Conservation (phyloP, 1,140 invertebrate species). For the Drosophila teissieri region DNA sequence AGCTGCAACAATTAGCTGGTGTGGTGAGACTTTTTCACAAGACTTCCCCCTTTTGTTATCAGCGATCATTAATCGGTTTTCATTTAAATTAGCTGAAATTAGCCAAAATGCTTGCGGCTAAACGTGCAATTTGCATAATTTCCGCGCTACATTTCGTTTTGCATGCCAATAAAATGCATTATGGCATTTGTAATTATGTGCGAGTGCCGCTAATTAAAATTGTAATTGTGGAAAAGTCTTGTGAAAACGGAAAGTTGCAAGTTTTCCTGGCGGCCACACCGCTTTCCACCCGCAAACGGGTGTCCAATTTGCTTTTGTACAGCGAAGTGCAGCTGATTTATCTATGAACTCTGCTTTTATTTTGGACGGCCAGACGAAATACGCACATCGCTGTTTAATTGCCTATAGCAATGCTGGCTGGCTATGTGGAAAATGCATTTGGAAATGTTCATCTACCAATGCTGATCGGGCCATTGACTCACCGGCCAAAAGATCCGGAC, state of each 20-base stretch:
- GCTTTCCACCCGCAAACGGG: constrained; percentile 14
- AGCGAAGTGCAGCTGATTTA: constrained; percentile 59
- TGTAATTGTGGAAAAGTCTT: constrained; percentile 61
- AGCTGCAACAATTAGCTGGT: constrained; percentile 22
- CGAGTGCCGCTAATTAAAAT: constrained; percentile 61
- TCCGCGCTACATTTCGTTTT: constrained; percentile 44
- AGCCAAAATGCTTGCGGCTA: constrained; percentile 57
- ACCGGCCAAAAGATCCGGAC: constrained; percentile 32
- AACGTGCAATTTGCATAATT: constrained; percentile 63
- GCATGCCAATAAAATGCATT: constrained; percentile 69
- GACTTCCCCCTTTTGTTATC: constrained; percentile 47
- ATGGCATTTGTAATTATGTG: constrained; percentile 66
- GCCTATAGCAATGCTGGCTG: constrained; percentile 22
- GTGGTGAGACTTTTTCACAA: constrained; percentile 38
- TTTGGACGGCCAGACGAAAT: constrained; percentile 21
- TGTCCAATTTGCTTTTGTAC: constrained; percentile 21
- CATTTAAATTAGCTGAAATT: constrained; percentile 66
- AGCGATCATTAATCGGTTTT: constrained; percentile 50
- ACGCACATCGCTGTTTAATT: constrained; percentile 46
- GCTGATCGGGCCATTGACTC: constrained; percentile 65
- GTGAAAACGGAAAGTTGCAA: constrained; percentile 63
- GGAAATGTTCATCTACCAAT: constrained; percentile 20
- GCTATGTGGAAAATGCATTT: constrained; percentile 46
- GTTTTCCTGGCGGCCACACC: constrained; percentile 32
- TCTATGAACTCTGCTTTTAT: constrained; percentile 25